Evolutionary conservation across 2,113 vertebrate species (phyloP), one percentile per base, ranked within the genome.

Genomic region (Menura novaehollandiae): DNA sequence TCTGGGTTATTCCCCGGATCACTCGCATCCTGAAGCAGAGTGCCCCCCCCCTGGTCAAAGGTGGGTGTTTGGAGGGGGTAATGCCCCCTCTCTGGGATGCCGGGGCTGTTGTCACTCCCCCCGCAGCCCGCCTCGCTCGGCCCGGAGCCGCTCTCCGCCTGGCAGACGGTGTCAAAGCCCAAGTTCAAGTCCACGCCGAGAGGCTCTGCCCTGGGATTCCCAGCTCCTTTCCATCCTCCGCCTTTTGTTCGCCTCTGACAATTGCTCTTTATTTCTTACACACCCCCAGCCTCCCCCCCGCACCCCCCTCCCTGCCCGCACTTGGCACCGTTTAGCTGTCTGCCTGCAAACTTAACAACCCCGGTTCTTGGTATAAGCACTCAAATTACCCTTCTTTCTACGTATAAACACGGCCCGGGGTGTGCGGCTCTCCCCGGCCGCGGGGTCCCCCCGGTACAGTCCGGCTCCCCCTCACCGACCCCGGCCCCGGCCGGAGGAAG

Each of bases 161-260:
- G 56, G 87, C 97, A 97, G 96, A 97, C 97, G 95, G 93, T 97
- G 97, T 97, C 96, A 97, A 94, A 96, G 73, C 92, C 95, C 97
- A 98, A 98, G 97, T 98, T 96, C 98, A 98, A 98, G 98, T 98
- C 97, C 98, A 98, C 97, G 97, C 97, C 97, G 97, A 97, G 93
- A 96, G 93, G 92, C 96, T 95, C 93, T 95, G 93, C 95, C 96
- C 82, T 82, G 94, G 96, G 96, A 96, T 95, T 96, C 86, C 95
- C 94, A 49, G 90, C 91, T 97, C 96, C 83, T 97, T 97, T 92
- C 97, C 95, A 93, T 91, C 46, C 95, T 96, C 66, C 94, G 94
- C 97, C 97, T 98, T 98, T 98, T 98, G 98, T 98, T 98, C 97
- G 95, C 63, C 91, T 89, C 33, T 91, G 97, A 98, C 97, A 97